Conservation (phyloP, 2,797 vertebrate genomes). For the Hafferia zeledoni region DNA sequence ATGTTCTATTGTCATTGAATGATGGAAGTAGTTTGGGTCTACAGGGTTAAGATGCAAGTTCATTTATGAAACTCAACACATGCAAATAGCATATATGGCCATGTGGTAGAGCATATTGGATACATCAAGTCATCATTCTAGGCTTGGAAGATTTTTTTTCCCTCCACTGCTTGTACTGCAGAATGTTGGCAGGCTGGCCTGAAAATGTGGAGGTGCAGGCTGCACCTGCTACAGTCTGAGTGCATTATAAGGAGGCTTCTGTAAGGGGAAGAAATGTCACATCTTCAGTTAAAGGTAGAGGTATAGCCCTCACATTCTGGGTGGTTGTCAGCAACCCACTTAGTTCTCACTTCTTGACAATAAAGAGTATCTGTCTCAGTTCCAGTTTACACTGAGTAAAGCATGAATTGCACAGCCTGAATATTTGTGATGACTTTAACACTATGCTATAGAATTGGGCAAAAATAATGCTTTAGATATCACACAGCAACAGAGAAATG, state of each 20-base stretch:
- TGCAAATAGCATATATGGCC: background rate
- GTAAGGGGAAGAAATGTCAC: background rate
- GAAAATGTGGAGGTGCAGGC: background rate
- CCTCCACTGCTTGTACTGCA: background rate
- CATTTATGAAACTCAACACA: background rate
- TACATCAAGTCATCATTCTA: background rate
- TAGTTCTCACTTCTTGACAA: background rate
- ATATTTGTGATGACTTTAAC: background rate
- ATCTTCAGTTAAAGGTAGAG: background rate
- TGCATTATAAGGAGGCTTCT: background rate
- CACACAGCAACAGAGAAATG: background rate
- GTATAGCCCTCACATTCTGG: background rate
- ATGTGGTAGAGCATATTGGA: conserved; percentile 24
- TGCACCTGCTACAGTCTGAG: background rate
- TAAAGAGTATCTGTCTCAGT: background rate
- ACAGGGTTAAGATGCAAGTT: background rate
- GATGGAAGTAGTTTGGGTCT: background rate
- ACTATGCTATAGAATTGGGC: background rate
- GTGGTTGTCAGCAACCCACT: background rate
- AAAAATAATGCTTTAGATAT: background rate
- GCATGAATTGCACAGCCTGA: background rate
- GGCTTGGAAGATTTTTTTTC: background rate
- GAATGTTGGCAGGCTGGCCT: background rate
- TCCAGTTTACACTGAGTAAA: background rate
- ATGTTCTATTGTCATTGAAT: background rate